Conservation (phyloP, 2,113 vertebrate species). For the pig (Sus scrofa) region T2T-Sscrofa CM000824.6:102696501-102697000, state of each 20-base stretch:
- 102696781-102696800: neutral
- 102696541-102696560: neutral
- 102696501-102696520: neutral
- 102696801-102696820: neutral
- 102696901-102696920: neutral
- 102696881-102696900: neutral
- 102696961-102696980: neutral
- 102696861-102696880: neutral
- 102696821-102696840: neutral
- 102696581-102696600: neutral
- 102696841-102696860: neutral
- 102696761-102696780: neutral
- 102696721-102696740: neutral
- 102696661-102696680: neutral
- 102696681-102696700: neutral
- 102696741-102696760: neutral
- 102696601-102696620: neutral
- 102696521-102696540: neutral
- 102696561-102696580: neutral
- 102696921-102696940: neutral
- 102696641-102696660: neutral
- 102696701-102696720: neutral
- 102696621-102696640: neutral
- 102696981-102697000: neutral
- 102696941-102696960: conserved; percentile 21